Evolutionary conservation across 2,797 vertebrate species (phyloP).

Genomic region (Coccyzus lansbergi): DNA sequence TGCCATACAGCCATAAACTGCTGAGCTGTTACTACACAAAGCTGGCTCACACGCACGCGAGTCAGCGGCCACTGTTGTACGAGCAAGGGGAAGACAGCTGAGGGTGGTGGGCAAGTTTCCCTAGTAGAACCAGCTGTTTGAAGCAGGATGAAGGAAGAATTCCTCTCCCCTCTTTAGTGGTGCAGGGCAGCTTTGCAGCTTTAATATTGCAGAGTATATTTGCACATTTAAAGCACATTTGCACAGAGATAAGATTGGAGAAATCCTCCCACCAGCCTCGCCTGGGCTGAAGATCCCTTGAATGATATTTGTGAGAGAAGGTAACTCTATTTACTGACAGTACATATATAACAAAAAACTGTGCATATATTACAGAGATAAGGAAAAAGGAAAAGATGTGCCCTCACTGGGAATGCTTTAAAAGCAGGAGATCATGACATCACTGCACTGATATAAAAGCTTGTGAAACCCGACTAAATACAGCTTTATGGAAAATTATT

Average conservation of each 20-base stretch:
- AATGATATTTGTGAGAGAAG: not conserved
- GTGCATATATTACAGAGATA: accelerated
- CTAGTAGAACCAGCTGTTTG: not conserved
- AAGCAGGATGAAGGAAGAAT: not conserved
- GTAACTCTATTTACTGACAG: not conserved
- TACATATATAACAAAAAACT: not conserved
- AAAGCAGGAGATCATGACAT: not conserved
- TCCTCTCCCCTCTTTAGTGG: accelerated
- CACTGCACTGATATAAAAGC: not conserved
- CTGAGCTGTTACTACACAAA: not conserved
- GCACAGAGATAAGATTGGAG: not conserved
- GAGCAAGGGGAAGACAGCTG: not conserved
- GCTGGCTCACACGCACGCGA: not conserved
- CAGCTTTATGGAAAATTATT: not conserved
- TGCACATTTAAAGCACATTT: not conserved
- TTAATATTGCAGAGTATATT: not conserved
- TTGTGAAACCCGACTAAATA: not conserved
- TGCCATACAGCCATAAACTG: not conserved
- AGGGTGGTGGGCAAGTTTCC: not conserved
- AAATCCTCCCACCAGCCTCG: not conserved
- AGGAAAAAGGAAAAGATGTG: not conserved
- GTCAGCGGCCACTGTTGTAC: not conserved
- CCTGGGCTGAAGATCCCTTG: not conserved
- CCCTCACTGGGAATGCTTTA: not conserved
- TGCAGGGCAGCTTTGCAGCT: not conserved